Conservation (phyloP, 1,140 invertebrate species). For the Listronotus oregonensis region DNA sequence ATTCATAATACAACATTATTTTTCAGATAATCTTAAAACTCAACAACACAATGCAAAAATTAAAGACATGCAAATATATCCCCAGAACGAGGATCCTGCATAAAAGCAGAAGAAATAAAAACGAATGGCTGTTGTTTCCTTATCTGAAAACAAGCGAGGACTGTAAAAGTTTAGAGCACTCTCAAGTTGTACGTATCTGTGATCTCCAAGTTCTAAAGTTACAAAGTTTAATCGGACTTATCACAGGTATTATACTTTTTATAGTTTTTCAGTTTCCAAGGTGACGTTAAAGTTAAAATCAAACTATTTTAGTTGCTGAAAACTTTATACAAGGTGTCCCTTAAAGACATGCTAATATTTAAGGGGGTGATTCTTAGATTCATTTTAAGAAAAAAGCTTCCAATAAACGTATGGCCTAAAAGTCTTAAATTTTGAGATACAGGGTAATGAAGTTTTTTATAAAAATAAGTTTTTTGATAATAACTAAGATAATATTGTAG, state of each 20-base stretch:
- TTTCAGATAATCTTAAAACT: too few species aligned
- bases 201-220: conserved; percentile 2
- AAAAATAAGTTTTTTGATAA: too few species aligned
- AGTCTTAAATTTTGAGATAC: too few species aligned
- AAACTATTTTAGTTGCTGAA: not conserved
- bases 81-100: not conserved
- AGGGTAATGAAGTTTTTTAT: too few species aligned
- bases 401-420: too few species aligned
- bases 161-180: not conserved
- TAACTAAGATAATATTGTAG: too few species aligned
- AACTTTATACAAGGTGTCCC: too few species aligned
- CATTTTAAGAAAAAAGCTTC: too few species aligned
- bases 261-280: not conserved
- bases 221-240: conserved; percentile 8
- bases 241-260: conserved; percentile 6
- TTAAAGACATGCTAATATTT: too few species aligned
- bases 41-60: too few species aligned
- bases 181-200: conserved; percentile 6
- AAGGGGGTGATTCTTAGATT: too few species aligned
- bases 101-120: conserved; percentile 1
- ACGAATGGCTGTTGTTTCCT: conserved; percentile 11
- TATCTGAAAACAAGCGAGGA: conserved; percentile 2
- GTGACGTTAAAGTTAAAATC: not conserved
- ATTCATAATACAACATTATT: too few species aligned
- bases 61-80: not conserved